phyloP scores from a whole-genome alignment of 2,113 vertebrate species.

The Heterochromis multidens region DNA sequence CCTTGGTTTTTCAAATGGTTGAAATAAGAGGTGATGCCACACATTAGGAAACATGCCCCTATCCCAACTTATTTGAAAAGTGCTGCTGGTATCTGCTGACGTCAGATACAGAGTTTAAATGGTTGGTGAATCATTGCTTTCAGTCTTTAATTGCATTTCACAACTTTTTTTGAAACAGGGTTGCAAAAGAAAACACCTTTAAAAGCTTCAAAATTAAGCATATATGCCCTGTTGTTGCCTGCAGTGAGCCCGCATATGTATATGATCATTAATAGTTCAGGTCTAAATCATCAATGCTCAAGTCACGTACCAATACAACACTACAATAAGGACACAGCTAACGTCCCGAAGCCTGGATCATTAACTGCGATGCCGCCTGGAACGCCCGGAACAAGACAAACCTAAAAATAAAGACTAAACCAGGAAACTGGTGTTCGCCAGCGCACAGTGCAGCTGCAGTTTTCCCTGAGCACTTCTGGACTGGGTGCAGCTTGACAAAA shows the following conservation, averaged over 20 bases:
- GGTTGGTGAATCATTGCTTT: neutral
- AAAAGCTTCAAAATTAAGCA: neutral
- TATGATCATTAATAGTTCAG: neutral
- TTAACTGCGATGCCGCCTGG: conserved; percentile 2
- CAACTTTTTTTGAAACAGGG: neutral
- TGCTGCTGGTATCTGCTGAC: neutral
- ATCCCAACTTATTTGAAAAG: neutral
- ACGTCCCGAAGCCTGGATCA: neutral
- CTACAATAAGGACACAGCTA: neutral
- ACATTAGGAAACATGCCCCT: neutral
- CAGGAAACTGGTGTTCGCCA: conserved; percentile 5
- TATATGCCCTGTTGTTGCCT: neutral
- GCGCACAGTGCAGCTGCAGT: conserved; percentile 66
- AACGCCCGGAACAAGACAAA: neutral
- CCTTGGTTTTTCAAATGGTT: neutral
- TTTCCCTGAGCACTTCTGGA: conserved; percentile 79
- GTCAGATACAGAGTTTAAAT: neutral
- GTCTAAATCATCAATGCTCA: neutral
- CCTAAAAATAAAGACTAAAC: neutral
- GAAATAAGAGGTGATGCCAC: neutral
- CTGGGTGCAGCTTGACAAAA: conserved; percentile 55
- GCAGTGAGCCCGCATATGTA: neutral
- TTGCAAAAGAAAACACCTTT: neutral
- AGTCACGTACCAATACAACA: neutral
- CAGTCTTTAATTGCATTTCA: neutral